Percentiles rank a stretch among this genome's conserved stretches.
These are phyloP conservation scores for Drosophila tsacasi DNA, from an alignment of 1,140 invertebrate species.

Conservation along the genomic window DNA sequence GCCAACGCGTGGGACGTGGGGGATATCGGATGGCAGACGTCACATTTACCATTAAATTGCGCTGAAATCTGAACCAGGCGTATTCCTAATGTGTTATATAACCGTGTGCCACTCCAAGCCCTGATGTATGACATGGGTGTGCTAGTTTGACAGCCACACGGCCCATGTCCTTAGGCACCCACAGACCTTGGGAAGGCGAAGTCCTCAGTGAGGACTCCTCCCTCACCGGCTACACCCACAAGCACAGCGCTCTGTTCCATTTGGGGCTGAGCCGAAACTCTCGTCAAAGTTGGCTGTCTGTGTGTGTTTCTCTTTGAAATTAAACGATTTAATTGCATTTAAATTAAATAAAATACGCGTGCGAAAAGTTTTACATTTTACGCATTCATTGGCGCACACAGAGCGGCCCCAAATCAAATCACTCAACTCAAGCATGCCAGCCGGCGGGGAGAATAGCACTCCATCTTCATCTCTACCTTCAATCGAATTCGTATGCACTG, in stretches of 20 bases:
- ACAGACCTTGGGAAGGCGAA: not conserved
- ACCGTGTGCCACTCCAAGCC: constrained; percentile 2
- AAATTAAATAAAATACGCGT: constrained; percentile 76
- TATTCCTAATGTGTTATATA: constrained; percentile 22
- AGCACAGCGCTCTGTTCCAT: constrained; percentile 2
- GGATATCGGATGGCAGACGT: constrained; percentile 39
- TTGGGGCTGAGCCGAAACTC: constrained; percentile 3
- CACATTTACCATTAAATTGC: constrained; percentile 42
- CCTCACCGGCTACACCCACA: not conserved
- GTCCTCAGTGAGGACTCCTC: too few relatives aligned
- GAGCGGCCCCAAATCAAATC: constrained; percentile 64
- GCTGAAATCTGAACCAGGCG: constrained; percentile 32
- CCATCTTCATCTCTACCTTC: constrained; percentile 6
- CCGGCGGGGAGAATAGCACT: constrained; percentile 6
- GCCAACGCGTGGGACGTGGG: not conserved
- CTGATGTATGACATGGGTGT: constrained; percentile 59
- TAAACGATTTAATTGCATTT: constrained; percentile 80
- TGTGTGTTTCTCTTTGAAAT: constrained; percentile 72
- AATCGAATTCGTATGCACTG: constrained; percentile 1
- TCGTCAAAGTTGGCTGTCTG: not conserved
- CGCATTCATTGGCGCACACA: constrained; percentile 64
- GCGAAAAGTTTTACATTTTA: constrained; percentile 69
- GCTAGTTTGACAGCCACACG: constrained; percentile 36
- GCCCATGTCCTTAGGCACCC: constrained; percentile 27
- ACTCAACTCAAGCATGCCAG: constrained; percentile 69